These are phyloP conservation scores for Acrossocheilus wenchowensis DNA, from an alignment of 2,797 vertebrate species.

Conservation along the genomic window DNA sequence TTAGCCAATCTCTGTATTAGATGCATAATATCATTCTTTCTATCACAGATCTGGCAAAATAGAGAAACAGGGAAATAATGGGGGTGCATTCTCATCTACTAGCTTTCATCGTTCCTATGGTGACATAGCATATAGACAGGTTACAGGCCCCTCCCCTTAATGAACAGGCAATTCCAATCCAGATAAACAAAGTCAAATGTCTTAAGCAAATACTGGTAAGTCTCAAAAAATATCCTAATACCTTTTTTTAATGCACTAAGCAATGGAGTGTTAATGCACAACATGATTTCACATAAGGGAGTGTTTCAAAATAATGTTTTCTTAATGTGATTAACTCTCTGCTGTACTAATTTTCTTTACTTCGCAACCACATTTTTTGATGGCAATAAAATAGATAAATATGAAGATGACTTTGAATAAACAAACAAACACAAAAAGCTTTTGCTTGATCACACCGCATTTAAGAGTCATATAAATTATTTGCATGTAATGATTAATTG, in stretches of 20 bases:
- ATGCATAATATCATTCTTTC: background rate
- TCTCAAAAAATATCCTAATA: background rate
- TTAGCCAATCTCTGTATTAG: background rate
- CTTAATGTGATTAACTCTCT: background rate
- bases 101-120: conserved; percentile 34
- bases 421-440: too few species aligned
- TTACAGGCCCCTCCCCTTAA: conserved; percentile 10
- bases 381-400: background rate
- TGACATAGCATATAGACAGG: conserved; percentile 28
- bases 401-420: background rate
- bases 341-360: background rate
- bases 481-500: background rate
- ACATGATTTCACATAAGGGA: background rate
- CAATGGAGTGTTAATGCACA: background rate
- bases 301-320: background rate
- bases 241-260: background rate
- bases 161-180: conserved; percentile 16
- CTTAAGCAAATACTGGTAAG: background rate
- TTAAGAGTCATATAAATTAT: background rate
- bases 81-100: background rate
- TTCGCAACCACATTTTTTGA: background rate
- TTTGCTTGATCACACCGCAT: background rate
- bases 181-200: background rate
- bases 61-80: conserved; percentile 1
- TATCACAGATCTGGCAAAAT: background rate